Base-by-base conservation (phyloP, 2,797 vertebrate species). In the Novumbra hubbsi region DNA sequence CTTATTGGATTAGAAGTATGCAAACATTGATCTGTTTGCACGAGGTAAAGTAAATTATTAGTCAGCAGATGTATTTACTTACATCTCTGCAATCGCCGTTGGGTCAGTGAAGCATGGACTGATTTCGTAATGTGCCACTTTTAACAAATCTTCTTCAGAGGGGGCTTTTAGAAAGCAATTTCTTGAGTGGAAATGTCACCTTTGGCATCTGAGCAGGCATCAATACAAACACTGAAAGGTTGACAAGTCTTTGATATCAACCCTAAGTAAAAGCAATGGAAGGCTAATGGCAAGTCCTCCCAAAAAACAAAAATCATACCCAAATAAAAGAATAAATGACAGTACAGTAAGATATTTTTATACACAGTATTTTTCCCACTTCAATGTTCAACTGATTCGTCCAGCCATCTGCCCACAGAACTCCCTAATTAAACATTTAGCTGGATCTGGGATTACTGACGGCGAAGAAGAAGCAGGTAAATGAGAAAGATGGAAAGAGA, bases 341-440 rank as follows among this genome's bases (percentile, higher is more conserved):
- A 4, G 41, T 69, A 76, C 77, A 81, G 83, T 82, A 78, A 84
- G 77, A 84, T 78, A 77, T 72, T 72, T 75, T 72, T 60, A 60
- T 24, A 57, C n/a, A 62, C 57, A 28, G 17, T 30, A 12, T 55
- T 32, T 62, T 32, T 21, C 32, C 68, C 67, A 80, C 68, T 81
- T 85, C 80, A 68, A 73, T 81, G 79, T 81, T 81, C 80, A 83
- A 88, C 84, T 88, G 89, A 92, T 89, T 90, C 81, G 79, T 73
- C 79, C 70, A 62, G 76, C 86, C 87, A 90, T 90, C 88, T 91
- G 88, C 86, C 89, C 79, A 86, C 77, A 75, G 78, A 83, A 85
- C 80, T 86, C 78, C 78, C 82, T 92, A 91, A 92, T 91, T 90
- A 91, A 80, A 75, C 83, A 88, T 91, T 91, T 90, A 90, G 88